A percentile compares a stretch with the other conserved stretches of the same genome.
Evolutionary conservation across 2,113 vertebrate genomes (phyloP).

Genomic region (Leptodactylus fuscus): DNA sequence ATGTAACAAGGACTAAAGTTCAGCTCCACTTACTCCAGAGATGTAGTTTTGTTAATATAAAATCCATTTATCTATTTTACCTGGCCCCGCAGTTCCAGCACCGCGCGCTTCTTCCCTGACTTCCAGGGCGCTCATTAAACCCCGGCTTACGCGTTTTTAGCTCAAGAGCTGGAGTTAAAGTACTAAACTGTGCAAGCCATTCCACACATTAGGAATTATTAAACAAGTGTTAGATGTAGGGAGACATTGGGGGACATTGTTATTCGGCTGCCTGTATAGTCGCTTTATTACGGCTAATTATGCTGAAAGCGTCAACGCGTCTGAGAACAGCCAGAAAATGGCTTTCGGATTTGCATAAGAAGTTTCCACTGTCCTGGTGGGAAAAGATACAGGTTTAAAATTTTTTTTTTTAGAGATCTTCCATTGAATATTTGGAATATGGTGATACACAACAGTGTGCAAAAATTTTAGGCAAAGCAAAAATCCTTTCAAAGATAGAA

Average conservation of each 20-base stretch:
- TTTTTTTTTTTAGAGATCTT: no score
- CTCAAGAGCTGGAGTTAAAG: no score
- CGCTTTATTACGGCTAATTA: slow-evolving; percentile 1
- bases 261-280: not conserved
- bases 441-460: no score
- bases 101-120: not conserved
- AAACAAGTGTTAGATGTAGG: slow-evolving; percentile 18
- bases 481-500: no score
- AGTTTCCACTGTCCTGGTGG: no score
- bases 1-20: not conserved
- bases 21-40: not conserved
- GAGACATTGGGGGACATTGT: not conserved
- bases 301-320: not conserved
- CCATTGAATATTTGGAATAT: no score
- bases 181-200: no score
- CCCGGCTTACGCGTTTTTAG: not conserved
- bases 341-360: no score
- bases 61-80: not conserved
- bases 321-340: slow-evolving; percentile 1
- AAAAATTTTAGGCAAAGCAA: no score
- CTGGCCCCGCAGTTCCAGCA: not conserved
- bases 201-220: slow-evolving; percentile 38
- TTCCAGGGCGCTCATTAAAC: not conserved
- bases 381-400: no score
- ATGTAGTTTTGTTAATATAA: not conserved